phyloP scores from a whole-genome alignment of 2,888 invertebrate species.

The Drosophila putrida region DNA sequence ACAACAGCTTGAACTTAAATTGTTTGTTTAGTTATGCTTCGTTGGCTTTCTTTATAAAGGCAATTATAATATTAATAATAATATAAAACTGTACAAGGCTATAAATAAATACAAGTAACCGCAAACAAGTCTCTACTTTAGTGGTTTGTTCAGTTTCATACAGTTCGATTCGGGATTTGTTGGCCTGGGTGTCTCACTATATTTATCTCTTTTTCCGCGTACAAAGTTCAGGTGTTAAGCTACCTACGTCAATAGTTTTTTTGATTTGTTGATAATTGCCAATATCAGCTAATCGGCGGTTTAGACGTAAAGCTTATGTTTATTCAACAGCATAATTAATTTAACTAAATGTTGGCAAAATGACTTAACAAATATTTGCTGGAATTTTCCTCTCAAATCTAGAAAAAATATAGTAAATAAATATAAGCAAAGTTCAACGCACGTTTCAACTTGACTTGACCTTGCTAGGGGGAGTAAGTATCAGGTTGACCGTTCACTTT shows the following conservation, averaged over 20 bases:
- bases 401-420: neutral
- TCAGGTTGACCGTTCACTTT: slow-evolving; percentile 27
- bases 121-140: slow-evolving; percentile 10
- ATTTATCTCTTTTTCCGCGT: slow-evolving; percentile 58
- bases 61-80: neutral
- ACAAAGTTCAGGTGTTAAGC: slow-evolving; percentile 35
- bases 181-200: neutral
- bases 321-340: slow-evolving; percentile 67
- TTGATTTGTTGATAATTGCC: slow-evolving; percentile 40
- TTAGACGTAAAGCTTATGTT: slow-evolving; percentile 40
- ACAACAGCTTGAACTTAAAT: slow-evolving; percentile 11
- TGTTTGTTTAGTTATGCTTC: slow-evolving; percentile 14
- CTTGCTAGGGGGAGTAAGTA: slow-evolving; percentile 43
- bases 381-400: slow-evolving; percentile 30
- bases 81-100: slow-evolving; percentile 14
- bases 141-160: neutral
- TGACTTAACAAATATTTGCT: slow-evolving; percentile 64
- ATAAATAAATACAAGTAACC: slow-evolving; percentile 21
- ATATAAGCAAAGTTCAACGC: slow-evolving; percentile 67
- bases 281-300: slow-evolving; percentile 20
- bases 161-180: slow-evolving; percentile 1
- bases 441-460: slow-evolving; percentile 51
- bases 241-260: neutral
- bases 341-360: slow-evolving; percentile 39
- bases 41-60: slow-evolving; percentile 12